Percentiles rank a stretch among this genome's conserved stretches.
phyloP scores from a whole-genome alignment of 1,140 invertebrate species.

The Lasioglossum baleicum region DNA sequence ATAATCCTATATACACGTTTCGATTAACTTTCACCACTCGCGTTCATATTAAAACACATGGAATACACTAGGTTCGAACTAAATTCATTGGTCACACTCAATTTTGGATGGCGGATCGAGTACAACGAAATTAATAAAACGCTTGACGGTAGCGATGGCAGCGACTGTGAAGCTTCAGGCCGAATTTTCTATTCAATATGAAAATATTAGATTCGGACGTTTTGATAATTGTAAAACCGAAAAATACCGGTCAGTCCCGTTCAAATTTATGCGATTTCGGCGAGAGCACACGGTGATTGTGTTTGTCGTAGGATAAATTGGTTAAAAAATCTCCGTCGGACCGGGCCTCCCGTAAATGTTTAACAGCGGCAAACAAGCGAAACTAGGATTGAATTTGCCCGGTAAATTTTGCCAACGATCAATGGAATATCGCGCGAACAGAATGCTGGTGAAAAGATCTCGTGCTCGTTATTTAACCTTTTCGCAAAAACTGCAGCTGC shows the following conservation, averaged over 20 bases:
- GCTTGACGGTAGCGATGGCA: background rate
- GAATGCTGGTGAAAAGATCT: too few species aligned
- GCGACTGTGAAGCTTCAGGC: conserved; percentile 14
- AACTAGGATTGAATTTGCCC: background rate
- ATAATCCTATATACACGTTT: too few species aligned
- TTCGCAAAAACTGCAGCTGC: background rate
- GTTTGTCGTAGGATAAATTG: background rate
- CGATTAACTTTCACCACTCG: too few species aligned
- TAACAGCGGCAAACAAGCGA: conserved; percentile 21
- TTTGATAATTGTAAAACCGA: conserved; percentile 27
- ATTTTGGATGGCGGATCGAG: background rate
- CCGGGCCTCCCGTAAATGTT: conserved; percentile 12
- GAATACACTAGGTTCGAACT: too few species aligned
- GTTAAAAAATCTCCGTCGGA: background rate
- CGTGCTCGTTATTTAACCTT: background rate
- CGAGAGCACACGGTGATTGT: background rate
- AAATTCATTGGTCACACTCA: too few species aligned
- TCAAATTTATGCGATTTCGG: conserved; percentile 7
- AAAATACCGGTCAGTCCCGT: background rate
- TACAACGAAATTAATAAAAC: background rate
- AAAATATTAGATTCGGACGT: conserved; percentile 37
- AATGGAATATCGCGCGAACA: too few species aligned
- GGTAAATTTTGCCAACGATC: too few species aligned
- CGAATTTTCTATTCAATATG: conserved; percentile 24
- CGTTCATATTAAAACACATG: too few species aligned